Evolutionary conservation across 2,888 invertebrate genomes (phyloP), one percentile per base, ranked within the genome.

Genomic region (Vanessa cardui): DNA sequence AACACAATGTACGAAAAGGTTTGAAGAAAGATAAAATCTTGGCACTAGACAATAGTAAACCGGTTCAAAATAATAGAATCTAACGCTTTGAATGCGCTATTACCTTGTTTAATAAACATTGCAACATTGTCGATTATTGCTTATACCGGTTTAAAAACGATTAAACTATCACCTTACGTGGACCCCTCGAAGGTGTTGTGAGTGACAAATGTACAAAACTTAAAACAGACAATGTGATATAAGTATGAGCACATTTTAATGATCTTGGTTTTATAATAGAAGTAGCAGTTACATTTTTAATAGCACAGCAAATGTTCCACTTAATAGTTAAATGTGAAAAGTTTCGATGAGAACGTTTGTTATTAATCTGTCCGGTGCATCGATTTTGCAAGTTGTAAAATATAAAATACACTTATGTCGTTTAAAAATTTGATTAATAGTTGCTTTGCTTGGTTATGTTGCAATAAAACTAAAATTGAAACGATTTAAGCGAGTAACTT

Each of bases 51-150:
- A 58, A 67, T 68, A 66, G 33, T 65, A 66, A 66, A 74, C 71
- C 74, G 65, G 72, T 72, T 73, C 65, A 63, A 68, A 60, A 67
- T 67, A 72, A 76, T 65, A 54, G 68, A 68, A 66, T 66, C 67
- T 70, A 54, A 81, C 77, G 71, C 69, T 79, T 76, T 80, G 81
- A 84, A 79, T 81, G 80, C 77, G 83, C 85, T 89, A 90, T 88
- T 90, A 87, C 84, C 87, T 84, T 90, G 91, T 90, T 90, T 90
- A 90, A 90, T 91, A 92, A 92, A 92, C 90, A 91, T 89, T 84
- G 90, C 88, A 90, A 91, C 90, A 88, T 79, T 89, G 90, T 90
- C 86, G 85, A 87, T 87, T 86, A 87, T 84, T 81, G 77, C 77
- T 64, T 46, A 77, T 84, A 89, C 89, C 87, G 79, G 72, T 90